Evolutionary conservation across 2,113 vertebrate species (phyloP), one percentile per base, ranked within the genome.

Genomic region (Rhegmatorhina hoffmannsi): DNA sequence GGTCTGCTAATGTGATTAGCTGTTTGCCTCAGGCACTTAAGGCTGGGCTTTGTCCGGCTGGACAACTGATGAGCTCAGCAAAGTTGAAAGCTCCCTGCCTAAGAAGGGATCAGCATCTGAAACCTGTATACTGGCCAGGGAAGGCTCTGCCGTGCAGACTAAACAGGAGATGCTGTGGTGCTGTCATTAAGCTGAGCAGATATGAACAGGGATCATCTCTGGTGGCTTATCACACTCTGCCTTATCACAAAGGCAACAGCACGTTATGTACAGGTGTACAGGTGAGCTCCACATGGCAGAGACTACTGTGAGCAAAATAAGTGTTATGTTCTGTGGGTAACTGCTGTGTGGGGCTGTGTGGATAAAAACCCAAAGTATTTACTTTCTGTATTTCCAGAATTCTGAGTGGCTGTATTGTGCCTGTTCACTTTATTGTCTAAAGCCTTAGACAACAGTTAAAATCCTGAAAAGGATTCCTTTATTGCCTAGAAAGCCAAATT

Each of bases 21-120:
- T 87, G 87, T 96, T 96, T 96, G 94, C 97, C 97, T 94, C 95
- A 77, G 96, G 97, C 97, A 93, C 96, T 97, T 96, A 95, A 92
- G 97, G 90, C 85, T 89, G 68, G 23, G 94, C 96, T 97, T 96
- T 97, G 97, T 97, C 98, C 97, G 94, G 11, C 95, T 89, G 97
- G 97, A 96, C 95, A 96, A 96, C 96, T 96, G 97, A 97, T 96
- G 96, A 97, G 95, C 97, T 97, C 94, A 95, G 90, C 92, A 94
- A 94, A 95, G 94, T 92, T 78, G 93, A 95, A 97, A 88, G 78
- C 97, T 97, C 89, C 95, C 96, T 95, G 86, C 59, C 95, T 97
- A 96, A 97, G 96, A 86, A 79, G 36, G 87, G 94, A 94, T 97
- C 95, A 97, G 96, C 91, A 44, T 95, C 93, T 91, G 75, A 68